A percentile compares a stretch with the other conserved stretches of the same genome.
phyloP scores from a whole-genome alignment of 2,113 vertebrate species.

The Calidris pugnax region DNA sequence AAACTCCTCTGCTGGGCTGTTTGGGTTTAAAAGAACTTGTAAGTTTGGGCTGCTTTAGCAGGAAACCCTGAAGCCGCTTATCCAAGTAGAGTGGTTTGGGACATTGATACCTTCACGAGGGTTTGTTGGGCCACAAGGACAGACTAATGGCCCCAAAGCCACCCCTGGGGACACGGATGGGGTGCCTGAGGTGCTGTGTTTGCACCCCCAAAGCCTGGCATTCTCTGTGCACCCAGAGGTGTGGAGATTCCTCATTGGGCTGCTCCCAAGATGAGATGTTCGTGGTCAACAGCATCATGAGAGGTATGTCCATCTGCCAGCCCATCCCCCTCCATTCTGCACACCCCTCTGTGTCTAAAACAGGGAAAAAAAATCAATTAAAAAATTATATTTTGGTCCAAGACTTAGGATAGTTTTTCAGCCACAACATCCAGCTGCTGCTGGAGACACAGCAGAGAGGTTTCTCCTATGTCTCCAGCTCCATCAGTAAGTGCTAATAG shows the following conservation, averaged over 20 bases:
- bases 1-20: not conserved
- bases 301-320: not conserved
- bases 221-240: not conserved
- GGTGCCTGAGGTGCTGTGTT: fast-evolving
- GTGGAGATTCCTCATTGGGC: slow-evolving; percentile 49
- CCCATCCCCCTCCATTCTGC: too few species aligned
- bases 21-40: not conserved
- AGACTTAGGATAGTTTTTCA: not conserved
- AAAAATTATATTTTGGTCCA: not conserved
- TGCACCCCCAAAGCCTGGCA: not conserved
- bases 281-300: not conserved
- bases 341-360: not conserved
- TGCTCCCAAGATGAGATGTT: slow-evolving; percentile 38
- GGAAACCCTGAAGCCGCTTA: not conserved
- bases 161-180: too few species aligned
- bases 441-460: slow-evolving; percentile 31
- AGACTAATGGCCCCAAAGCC: not conserved
- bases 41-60: not conserved
- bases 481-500: not conserved
- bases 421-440: not conserved
- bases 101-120: not conserved
- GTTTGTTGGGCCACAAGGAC: not conserved
- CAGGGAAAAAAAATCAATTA: fast-evolving
- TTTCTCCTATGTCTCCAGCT: slow-evolving; percentile 21
- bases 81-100: not conserved